Percentiles rank a stretch among this genome's conserved stretches.
Conservation (phyloP, 2,797 vertebrate species). For the Remorina albescens region DNA sequence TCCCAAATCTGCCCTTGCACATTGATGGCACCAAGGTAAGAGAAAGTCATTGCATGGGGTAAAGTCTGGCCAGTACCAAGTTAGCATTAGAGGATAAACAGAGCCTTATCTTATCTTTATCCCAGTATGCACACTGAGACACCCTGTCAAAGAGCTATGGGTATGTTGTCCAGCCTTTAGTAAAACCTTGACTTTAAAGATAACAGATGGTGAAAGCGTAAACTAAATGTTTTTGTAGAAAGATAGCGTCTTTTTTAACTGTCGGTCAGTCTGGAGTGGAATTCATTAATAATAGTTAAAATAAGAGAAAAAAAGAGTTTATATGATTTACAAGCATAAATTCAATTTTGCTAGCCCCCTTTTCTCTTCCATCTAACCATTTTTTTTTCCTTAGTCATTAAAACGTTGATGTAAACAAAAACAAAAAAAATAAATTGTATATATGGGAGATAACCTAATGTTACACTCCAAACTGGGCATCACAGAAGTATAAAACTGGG, state of each 20-base stretch:
- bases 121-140: conserved; percentile 61
- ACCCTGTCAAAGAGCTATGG: conserved; percentile 53
- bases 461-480: conserved; percentile 58
- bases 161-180: conserved; percentile 59
- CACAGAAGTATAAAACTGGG: conserved; percentile 51
- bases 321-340: conserved; percentile 10
- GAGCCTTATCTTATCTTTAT: conserved; percentile 77
- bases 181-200: conserved; percentile 69
- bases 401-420: conserved; percentile 75
- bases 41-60: conserved; percentile 64
- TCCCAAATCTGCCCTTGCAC: conserved; percentile 63
- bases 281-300: neutral
- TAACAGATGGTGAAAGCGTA: conserved; percentile 57
- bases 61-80: conserved; percentile 68
- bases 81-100: conserved; percentile 73
- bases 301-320: conserved; percentile 14
- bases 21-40: conserved; percentile 69
- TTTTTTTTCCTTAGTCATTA: conserved; percentile 80
- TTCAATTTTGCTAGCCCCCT: conserved; percentile 8
- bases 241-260: conserved; percentile 27
- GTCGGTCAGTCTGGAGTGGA: neutral
- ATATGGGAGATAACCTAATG: conserved; percentile 72
- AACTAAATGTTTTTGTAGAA: conserved; percentile 35
- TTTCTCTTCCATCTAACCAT: conserved; percentile 47
- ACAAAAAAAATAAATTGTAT: conserved; percentile 61